phyloP scores from a whole-genome alignment of 2,888 invertebrate genomes.

The Muschampia plurimacula region DNA sequence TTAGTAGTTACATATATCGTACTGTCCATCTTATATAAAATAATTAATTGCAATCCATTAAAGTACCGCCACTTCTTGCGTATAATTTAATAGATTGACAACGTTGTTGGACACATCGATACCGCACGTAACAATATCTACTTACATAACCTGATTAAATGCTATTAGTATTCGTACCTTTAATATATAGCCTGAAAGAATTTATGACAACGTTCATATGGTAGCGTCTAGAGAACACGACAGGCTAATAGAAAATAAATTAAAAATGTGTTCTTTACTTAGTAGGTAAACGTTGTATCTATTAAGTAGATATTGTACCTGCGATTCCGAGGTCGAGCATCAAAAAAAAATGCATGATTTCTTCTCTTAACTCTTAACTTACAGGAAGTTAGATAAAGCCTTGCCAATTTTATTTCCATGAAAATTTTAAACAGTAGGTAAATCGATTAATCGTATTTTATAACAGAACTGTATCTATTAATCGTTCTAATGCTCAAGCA shows the following conservation, averaged over 20 bases:
- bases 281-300: neutral
- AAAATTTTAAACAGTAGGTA: neutral
- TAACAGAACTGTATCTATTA: neutral
- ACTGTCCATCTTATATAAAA: constrained; percentile 77
- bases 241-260: neutral
- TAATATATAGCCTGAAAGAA: too few species aligned
- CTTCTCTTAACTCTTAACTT: constrained; percentile 5
- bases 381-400: neutral
- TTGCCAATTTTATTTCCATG: neutral
- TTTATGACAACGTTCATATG: neutral
- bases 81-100: constrained; percentile 64
- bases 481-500: neutral
- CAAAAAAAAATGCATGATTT: constrained; percentile 14
- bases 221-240: too few species aligned
- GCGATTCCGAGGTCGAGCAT: constrained; percentile 15
- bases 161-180: too few species aligned
- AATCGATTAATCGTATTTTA: neutral
- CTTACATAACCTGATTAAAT: constrained; percentile 9
- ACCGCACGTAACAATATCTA: constrained; percentile 59
- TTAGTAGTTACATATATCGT: constrained; percentile 68
- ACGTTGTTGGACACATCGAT: constrained; percentile 58
- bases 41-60: constrained; percentile 59
- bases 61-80: constrained; percentile 57
- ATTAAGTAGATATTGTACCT: constrained; percentile 24
- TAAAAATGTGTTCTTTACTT: too few species aligned